Percentiles rank a stretch among this genome's conserved stretches.
phyloP scores from a whole-genome alignment of 2,888 invertebrate genomes.

The Thera britannica region DNA sequence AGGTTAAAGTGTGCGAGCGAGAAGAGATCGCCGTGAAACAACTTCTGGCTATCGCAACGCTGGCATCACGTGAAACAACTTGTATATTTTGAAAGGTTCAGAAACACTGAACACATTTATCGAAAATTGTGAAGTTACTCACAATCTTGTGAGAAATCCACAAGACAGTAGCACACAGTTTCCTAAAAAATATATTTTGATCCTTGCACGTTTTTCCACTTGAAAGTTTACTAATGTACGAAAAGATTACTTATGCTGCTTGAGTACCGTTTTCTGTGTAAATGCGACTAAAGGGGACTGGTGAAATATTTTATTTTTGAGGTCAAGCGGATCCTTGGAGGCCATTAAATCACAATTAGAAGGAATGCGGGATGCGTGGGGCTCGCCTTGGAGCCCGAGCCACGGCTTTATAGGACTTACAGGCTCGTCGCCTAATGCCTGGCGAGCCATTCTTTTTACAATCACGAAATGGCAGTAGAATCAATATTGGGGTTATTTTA shows the following conservation, averaged over 20 bases:
- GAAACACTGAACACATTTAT: too few relatives aligned
- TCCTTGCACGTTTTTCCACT: too few relatives aligned
- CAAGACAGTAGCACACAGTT: too few relatives aligned
- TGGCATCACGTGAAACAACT: too few relatives aligned
- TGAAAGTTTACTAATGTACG: too few relatives aligned
- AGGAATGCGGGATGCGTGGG: conserved; percentile 81
- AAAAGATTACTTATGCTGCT: neutral
- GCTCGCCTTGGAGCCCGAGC: conserved; percentile 64
- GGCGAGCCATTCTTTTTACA: conserved; percentile 50
- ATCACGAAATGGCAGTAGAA: conserved; percentile 19
- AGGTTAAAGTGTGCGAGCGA: too few relatives aligned
- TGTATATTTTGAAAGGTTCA: too few relatives aligned
- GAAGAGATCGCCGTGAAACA: too few relatives aligned
- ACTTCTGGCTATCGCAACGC: too few relatives aligned
- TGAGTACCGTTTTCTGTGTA: conserved; percentile 6
- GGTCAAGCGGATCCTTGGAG: conserved; percentile 71
- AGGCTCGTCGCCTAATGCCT: conserved; percentile 72
- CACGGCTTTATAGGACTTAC: conserved; percentile 75
- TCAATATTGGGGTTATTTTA: conserved; percentile 33
- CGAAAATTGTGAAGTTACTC: too few relatives aligned
- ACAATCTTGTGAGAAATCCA: too few relatives aligned
- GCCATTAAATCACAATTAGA: conserved; percentile 84
- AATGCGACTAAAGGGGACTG: conserved; percentile 24
- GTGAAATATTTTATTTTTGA: conserved; percentile 68
- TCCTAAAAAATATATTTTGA: too few relatives aligned